These are phyloP conservation scores for Drosophila kohkoa DNA, from an alignment of 1,140 invertebrate genomes.

Conservation along the genomic window DNA sequence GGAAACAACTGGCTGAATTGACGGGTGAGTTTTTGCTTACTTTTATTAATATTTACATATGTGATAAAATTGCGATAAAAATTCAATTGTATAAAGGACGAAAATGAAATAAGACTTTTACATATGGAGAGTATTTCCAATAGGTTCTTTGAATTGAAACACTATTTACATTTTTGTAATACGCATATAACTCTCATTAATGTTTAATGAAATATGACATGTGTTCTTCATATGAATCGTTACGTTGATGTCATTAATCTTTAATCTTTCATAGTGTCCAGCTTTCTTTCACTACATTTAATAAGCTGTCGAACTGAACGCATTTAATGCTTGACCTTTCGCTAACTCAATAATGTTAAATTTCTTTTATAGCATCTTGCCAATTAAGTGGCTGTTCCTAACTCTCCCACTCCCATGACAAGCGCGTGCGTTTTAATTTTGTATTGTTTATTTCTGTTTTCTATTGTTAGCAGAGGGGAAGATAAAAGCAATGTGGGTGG, in stretches of 20 bases:
- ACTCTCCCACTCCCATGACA: not conserved
- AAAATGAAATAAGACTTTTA: too few species aligned
- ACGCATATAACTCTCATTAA: too few species aligned
- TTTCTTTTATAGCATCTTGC: not conserved
- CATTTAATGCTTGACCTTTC: not conserved
- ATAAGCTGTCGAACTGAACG: not conserved
- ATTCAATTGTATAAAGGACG: too few species aligned
- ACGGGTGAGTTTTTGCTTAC: too few species aligned
- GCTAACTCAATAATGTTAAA: constrained; percentile 4
- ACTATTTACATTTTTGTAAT: too few species aligned
- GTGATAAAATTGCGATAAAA: too few species aligned
- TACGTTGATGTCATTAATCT: too few species aligned
- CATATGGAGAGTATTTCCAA: too few species aligned
- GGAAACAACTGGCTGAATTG: not conserved
- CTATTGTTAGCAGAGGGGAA: constrained; percentile 12
- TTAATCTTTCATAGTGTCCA: not conserved
- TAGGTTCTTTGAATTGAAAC: too few species aligned
- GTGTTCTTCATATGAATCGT: too few species aligned
- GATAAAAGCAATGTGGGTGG: constrained; percentile 2
- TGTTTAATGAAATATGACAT: too few species aligned
- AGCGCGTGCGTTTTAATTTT: not conserved
- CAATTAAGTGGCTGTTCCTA: not conserved
- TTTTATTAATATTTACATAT: too few species aligned
- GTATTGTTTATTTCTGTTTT: constrained; percentile 23
- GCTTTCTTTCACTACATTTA: not conserved